These are phyloP conservation scores for Akabosia matsudoensis DNA, from an alignment of 1,140 invertebrate species.

Conservation along the genomic window DNA sequence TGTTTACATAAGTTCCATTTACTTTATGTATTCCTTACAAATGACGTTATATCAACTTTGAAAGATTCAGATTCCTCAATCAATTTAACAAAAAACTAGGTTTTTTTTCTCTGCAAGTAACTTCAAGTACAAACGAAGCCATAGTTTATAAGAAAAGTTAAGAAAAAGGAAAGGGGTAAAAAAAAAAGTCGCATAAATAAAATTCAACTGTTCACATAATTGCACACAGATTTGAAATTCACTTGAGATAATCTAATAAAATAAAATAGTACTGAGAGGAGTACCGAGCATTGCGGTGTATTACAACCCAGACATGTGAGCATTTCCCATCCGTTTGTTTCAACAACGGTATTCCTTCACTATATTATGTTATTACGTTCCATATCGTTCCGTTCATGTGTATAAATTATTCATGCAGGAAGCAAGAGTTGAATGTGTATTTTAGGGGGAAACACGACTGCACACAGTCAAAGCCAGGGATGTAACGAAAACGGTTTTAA, in stretches of 20 bases:
- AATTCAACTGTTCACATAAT: not conserved
- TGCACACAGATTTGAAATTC: not conserved
- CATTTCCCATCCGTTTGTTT: not conserved
- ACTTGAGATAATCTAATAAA: not conserved
- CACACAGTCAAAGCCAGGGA: not conserved
- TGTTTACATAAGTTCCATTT: not conserved
- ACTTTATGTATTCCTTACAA: not conserved
- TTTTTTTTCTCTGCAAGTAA: not conserved
- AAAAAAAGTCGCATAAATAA: no score
- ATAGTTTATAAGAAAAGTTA: no score
- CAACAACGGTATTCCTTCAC: not conserved
- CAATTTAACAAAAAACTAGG: constrained; percentile 20
- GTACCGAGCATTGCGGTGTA: no score
- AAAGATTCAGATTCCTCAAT: not conserved
- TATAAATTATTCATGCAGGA: constrained; percentile 25
- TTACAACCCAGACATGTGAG: no score
- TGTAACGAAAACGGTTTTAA: not conserved
- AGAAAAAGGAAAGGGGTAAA: no score
- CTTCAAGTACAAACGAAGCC: not conserved
- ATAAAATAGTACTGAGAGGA: not conserved
- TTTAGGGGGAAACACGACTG: not conserved
- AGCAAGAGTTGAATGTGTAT: not conserved
- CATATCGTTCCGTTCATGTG: constrained; percentile 6
- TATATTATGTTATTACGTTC: not conserved
- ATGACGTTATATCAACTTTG: not conserved